Conservation (phyloP, 2,797 vertebrate genomes). For the Megaceryle alcyon region DNA sequence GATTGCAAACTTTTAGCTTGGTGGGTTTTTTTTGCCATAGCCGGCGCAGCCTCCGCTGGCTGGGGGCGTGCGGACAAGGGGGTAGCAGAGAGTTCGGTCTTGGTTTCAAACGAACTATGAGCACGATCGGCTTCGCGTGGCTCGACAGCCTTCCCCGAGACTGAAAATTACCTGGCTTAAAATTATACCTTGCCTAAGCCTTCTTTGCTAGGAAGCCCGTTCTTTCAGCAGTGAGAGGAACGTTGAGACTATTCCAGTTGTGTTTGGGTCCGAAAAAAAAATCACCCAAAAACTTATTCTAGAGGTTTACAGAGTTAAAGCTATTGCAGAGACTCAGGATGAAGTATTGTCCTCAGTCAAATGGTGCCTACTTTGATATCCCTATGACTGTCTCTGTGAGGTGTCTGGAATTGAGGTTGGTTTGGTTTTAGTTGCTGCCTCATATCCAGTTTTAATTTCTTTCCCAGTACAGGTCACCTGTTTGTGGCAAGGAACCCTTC, state of each 20-base stretch:
- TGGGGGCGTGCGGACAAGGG: fast-evolving
- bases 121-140: not conserved
- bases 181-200: fast-evolving
- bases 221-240: not conserved
- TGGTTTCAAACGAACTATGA: not conserved
- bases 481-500: not conserved
- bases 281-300: not conserved
- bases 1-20: not conserved
- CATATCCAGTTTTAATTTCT: slow-evolving; percentile 56
- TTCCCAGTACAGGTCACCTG: not conserved
- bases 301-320: not conserved
- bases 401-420: not conserved
- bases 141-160: not conserved
- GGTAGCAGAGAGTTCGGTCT: not conserved
- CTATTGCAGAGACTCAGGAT: not conserved
- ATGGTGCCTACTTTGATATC: not conserved
- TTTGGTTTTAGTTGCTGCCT: slow-evolving; percentile 34
- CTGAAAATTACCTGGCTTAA: not conserved
- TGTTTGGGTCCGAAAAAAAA: not conserved
- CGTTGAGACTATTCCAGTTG: not conserved
- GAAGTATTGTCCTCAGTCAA: not conserved
- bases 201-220: not conserved
- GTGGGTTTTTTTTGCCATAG: not conserved
- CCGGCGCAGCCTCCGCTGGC: not conserved
- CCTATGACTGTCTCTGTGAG: not conserved